Evolutionary conservation across 1,140 invertebrate species (phyloP), one percentile per base, ranked within the genome.

Genomic region (Akabosia matsudoensis): DNA sequence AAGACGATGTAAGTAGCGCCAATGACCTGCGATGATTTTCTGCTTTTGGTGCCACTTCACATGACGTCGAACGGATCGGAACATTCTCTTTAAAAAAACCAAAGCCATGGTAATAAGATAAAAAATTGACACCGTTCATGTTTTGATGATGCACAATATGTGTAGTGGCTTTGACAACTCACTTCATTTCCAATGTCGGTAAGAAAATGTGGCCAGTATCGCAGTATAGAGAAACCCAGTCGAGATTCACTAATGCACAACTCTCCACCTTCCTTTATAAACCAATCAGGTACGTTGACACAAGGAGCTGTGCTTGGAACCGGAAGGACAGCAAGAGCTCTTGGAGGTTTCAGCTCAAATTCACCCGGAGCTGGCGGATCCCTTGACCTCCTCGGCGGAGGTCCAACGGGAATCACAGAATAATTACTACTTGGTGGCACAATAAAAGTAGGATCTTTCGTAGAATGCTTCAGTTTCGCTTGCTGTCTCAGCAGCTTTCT

Each of bases 31-130:
- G 30, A 82, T 82, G 13, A 84, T 70, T 74, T 84, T 82, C 64
- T 82, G 82, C 34, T 84, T 83, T 75, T 87, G 87, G 78, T 84
- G 82, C 87, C 87, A 88, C 75, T 86, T 86, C 33, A 87, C 82
- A 61, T 52, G 51, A 14, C 37, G 54, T 10, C 80, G 52, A 1
- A 81, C 34, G 61, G 28, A 22, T 31, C 61, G 31, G 61, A 78
- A 79, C 78, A 81, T 75, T 76, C 77, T 74, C 80, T 81, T 37
- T 33, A 3, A 75, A 22, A 67, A 26, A 54, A 70, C 26, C 14
- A 70, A 13, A 4, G 33, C 10, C 7, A 30, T 34, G 22, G 4
- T 13, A 30, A 33, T 33, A 7, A 30, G 7, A 10, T 30, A 13
- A 26, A 26, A 70, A 70, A 26, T 30, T 70, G 67, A 10, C 67